Base-by-base conservation (phyloP, 1,140 invertebrate species). In the Probaryconus sp. region DNA sequence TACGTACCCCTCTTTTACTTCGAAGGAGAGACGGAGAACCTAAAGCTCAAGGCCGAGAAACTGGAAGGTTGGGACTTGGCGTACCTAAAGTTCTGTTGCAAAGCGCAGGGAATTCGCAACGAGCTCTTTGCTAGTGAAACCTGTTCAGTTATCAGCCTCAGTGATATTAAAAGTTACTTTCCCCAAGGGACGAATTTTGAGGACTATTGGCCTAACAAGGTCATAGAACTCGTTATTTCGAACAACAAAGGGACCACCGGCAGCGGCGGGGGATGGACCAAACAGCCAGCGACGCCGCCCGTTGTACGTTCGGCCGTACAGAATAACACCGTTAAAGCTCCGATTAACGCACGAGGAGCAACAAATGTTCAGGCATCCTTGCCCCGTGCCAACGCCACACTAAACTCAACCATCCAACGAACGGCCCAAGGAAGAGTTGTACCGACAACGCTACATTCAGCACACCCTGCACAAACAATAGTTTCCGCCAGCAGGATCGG, bases 1-100 rank as follows among this genome's bases (percentile, higher is more conserved):
- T 96, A 94, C 87, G 96, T 98, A 47, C 96, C 96, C 6, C 83
- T 98, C n/a, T 97, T 97, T 86, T 96, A 96, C 84, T 96, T 97
- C 82, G 95, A 96, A 88, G 95, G 95, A 61, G 95, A 97, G 89
- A 96, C 94, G 0, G 94, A 96, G 80, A 95, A 95, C 85, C 88
- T 96, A 0, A 95, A 95, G 81, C 89, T 93, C 30, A 95, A 96
- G 81, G 94, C 95, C 26, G 92, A 95, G 79, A 92, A 93, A 80
- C 86, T 96, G 26, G 93, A 94, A 78, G 94, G 94, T 37, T 97
- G 96, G 96, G 95, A 97, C 86, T 83, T 97, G 35, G 94, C 95
- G 0, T 97, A 97, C 85, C 89, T 97, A 35, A 97, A 97, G 85
- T 96, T 97, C 83, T 97, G 96, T 87, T 97, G 96, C 88, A 97